phyloP scores from a whole-genome alignment of 2,888 invertebrate genomes.

The Euzophera pinguis region DNA sequence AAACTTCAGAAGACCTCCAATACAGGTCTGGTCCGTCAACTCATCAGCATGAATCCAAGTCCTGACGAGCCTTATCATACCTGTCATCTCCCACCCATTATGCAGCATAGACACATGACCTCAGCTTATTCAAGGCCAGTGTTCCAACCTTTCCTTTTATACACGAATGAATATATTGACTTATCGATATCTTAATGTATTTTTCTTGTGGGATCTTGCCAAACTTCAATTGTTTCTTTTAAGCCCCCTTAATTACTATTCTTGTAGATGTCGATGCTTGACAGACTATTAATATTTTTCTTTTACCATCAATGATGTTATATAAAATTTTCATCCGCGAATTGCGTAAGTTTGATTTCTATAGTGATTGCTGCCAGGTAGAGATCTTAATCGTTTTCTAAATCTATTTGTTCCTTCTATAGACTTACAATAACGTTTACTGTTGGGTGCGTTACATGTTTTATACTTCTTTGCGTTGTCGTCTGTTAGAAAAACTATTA shows the following conservation, averaged over 20 bases:
- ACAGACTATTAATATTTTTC: conserved; percentile 4
- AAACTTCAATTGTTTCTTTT: conserved; percentile 39
- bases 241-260: conserved; percentile 1
- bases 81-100: conserved; percentile 69
- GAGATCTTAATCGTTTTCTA: background rate
- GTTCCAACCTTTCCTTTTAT: conserved; percentile 53
- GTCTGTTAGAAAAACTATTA: too few species aligned
- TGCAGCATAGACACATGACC: conserved; percentile 59
- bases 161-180: conserved; percentile 30
- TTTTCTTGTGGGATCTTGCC: conserved; percentile 34
- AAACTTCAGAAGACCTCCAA: conserved; percentile 16
- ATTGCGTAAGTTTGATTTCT: conserved; percentile 3
- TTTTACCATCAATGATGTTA: background rate
- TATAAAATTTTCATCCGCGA: background rate
- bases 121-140: conserved; percentile 55
- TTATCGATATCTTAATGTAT: conserved; percentile 46
- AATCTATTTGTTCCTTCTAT: background rate
- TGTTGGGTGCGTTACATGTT: too few species aligned
- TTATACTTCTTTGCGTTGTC: too few species aligned
- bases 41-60: conserved; percentile 8
- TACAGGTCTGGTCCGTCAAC: conserved; percentile 7
- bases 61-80: conserved; percentile 40
- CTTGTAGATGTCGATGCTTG: background rate
- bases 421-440: too few species aligned
- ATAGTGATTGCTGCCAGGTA: background rate